Conservation (phyloP, 2,888 invertebrate genomes). For the Cosmopolites sordidus region DNA sequence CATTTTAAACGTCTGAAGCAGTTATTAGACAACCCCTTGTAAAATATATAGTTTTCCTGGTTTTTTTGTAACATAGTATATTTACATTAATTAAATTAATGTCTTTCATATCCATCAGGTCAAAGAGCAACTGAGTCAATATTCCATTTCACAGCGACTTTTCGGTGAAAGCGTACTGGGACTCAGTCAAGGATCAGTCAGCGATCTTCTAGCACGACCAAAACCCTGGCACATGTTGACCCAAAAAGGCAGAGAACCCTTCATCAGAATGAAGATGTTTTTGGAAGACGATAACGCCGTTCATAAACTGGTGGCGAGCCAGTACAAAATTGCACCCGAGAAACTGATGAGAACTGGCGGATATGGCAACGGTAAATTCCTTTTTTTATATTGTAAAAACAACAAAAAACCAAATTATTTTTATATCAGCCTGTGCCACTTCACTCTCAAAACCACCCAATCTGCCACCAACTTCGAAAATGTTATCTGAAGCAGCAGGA, state of each 20-base stretch:
- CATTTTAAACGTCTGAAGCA: too few relatives aligned
- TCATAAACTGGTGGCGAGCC: slow-evolving; percentile 91
- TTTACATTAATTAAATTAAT: too few relatives aligned
- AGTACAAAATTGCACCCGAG: slow-evolving; percentile 97
- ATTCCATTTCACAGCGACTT: slow-evolving; percentile 94
- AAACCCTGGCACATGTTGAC: slow-evolving; percentile 99
- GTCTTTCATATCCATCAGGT: too few relatives aligned
- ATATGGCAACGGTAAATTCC: slow-evolving; percentile 77
- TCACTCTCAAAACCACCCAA: slow-evolving; percentile 61
- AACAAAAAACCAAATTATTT: neutral
- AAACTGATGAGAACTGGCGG: slow-evolving; percentile 95
- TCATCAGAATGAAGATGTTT: slow-evolving; percentile 98
- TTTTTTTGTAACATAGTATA: too few relatives aligned
- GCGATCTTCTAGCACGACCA: slow-evolving; percentile 92
- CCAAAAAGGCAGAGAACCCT: slow-evolving; percentile 93
- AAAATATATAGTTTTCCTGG: too few relatives aligned
- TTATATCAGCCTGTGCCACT: slow-evolving; percentile 46
- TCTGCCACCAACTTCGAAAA: slow-evolving; percentile 73
- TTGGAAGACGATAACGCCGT: slow-evolving; percentile 93
- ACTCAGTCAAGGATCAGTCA: slow-evolving; percentile 94
- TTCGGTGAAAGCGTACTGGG: slow-evolving; percentile 99
- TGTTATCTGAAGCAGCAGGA: slow-evolving; percentile 68
- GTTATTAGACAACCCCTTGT: too few relatives aligned
- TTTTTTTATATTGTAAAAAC: too few relatives aligned
- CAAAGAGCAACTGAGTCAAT: slow-evolving; percentile 90